phyloP scores from a whole-genome alignment of 2,797 vertebrate species.

The Halcyon smyrnensis region DNA sequence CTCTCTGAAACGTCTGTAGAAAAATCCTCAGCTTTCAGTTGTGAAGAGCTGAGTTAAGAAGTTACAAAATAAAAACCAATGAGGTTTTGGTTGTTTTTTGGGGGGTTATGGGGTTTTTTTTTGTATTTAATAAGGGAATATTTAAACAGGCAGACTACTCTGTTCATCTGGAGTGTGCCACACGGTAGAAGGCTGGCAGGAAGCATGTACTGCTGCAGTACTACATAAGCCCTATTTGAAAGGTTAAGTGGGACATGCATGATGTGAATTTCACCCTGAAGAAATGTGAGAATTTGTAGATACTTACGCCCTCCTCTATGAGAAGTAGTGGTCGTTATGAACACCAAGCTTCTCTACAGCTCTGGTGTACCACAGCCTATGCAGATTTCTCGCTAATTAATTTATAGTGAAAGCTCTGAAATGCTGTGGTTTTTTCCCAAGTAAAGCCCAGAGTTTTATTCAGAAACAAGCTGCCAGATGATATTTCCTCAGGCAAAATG shows the following conservation, averaged over 20 bases:
- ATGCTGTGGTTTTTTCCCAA: neutral
- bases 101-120: neutral
- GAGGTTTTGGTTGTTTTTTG: neutral
- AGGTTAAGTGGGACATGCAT: neutral
- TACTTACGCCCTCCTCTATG: neutral
- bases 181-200: neutral
- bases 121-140: neutral
- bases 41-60: neutral
- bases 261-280: neutral
- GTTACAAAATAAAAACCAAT: neutral
- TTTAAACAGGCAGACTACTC: neutral
- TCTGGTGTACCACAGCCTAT: neutral
- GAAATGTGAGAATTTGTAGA: neutral
- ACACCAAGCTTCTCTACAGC: neutral
- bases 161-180: neutral
- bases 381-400: neutral
- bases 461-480: neutral
- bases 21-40: neutral
- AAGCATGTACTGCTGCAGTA: neutral
- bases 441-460: neutral
- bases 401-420: neutral
- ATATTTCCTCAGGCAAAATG: slow-evolving; percentile 1
- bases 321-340: neutral
- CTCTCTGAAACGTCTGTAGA: neutral
- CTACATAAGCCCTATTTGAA: neutral